Evolutionary conservation across 1,140 invertebrate genomes (phyloP).

Genomic region (Drosophila rufa): DNA sequence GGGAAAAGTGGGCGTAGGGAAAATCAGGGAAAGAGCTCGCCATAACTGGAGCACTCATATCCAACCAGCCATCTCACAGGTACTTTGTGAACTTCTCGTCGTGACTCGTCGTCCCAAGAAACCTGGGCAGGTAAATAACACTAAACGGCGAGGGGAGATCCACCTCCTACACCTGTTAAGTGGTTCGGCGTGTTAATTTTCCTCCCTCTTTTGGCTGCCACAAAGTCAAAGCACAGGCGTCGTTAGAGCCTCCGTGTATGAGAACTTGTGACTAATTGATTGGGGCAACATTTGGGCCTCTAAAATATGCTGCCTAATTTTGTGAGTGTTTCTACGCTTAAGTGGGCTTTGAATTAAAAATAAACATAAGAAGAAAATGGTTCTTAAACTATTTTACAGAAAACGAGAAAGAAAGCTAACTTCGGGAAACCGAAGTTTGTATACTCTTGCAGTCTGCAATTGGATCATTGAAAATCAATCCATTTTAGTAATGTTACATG

Average conservation of each 20-base stretch:
- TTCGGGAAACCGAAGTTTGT: no score
- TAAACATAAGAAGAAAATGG: no score
- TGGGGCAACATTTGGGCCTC: conserved; percentile 34
- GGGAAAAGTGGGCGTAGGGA: neutral
- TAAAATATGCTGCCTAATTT: neutral
- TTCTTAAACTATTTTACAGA: no score
- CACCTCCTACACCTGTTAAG: conserved; percentile 11
- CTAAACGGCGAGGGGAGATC: conserved; percentile 1
- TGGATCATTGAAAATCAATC: no score
- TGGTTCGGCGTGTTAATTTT: conserved; percentile 6
- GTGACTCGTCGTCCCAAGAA: conserved; percentile 34
- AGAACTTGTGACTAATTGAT: conserved; percentile 62
- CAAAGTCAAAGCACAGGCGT: conserved; percentile 58
- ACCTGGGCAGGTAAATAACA: conserved; percentile 21
- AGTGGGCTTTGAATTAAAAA: neutral
- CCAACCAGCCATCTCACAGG: conserved; percentile 30
- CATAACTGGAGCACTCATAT: conserved; percentile 47
- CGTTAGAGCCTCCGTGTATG: conserved; percentile 36
- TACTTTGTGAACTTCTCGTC: conserved; percentile 53
- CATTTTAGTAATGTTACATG: no score
- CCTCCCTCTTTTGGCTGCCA: neutral
- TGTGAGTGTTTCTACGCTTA: conserved; percentile 7
- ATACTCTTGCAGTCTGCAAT: no score
- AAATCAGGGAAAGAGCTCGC: neutral
- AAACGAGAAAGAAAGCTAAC: no score